Evolutionary conservation across 2,113 vertebrate genomes (phyloP), one percentile per base, ranked within the genome.

Genomic region (Anarrhichthys ocellatus): DNA sequence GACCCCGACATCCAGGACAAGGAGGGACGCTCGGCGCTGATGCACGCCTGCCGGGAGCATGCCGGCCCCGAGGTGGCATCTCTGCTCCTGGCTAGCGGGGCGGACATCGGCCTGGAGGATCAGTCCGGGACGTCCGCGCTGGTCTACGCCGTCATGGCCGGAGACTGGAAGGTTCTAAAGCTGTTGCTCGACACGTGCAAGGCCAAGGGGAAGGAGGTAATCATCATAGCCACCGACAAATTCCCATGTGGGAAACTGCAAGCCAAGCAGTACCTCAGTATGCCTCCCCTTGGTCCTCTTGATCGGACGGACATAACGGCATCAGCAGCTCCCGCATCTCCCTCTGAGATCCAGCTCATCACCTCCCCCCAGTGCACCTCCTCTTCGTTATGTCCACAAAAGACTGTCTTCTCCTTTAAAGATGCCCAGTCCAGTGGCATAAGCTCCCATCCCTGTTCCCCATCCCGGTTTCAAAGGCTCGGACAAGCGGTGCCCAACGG

Each of bases 1-100:
- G 98, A 99, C 81, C 97, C 98, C 0, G 96, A 99, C 89, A 99
- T 98, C 71, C 98, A 98, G 86, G 98, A 98, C 94, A 98, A 97
- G 80, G 94, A 95, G 1, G 98, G 98, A 0, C 95, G 96, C 85
- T 97, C 97, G 0, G 97, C 97, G 0, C 73, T 99, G 85, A 98
- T 98, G 96, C 97, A 99, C 0, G 96, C 97, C 9, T 99, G 97
- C 82, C 40, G 94, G 58, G 97, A 96, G 70, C 93, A 88, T 50
- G 96, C 96, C 0, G 97, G 96, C 2, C 75, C 94, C 0, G 96
- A 97, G 34, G 95, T 98, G 42, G 95, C 96, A n/a, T 94, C 96
- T 0, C 83, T 97, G 91, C 95, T 99, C 0, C 92, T 99, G 46
- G 78, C 89, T 80, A 95, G 83, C 0, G 97, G 96, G 0, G 97